Evolutionary conservation across 2,888 invertebrate species (phyloP), one percentile per base, ranked within the genome.

Genomic region (Gymnocheta viridis): DNA sequence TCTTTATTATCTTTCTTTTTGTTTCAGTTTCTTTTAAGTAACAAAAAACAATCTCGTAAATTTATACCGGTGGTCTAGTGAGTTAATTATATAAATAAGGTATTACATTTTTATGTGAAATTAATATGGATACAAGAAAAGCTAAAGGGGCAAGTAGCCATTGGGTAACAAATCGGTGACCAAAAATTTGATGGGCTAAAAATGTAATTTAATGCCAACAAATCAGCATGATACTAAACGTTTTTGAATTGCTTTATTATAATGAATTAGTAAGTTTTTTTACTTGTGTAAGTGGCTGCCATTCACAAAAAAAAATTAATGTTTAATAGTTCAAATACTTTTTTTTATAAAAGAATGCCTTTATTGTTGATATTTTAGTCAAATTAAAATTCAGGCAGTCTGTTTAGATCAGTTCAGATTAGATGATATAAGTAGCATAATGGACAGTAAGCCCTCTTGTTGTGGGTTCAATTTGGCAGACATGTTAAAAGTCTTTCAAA

Each of bases 31-130:
- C 19, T 41, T 62, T 5, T 67, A 2, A 22, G 14, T 2, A 17
- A 35, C 5, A 60, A 27, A 19, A 64, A 54, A 51, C n/a, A 29
- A 10, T 32, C 17, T 72, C 0, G 14, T n/a, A 44, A 32, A 7
- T 38, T 60, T 54, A 56, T 56, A 38, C 49, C 17, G 77, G 60
- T 78, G 69, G 77, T 78, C 77, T 19, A 41, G 5, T 69, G 60
- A 32, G 38, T 69, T n/a, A 67, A 24, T 14, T 35, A 7, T 19
- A 67, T 19, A 58, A 60, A 38, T 22, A 12, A 22, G 41, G 22
- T 32, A 47, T 76, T 35, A 49, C 35, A 24, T 44, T 12, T 66
- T 29, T 54, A 32, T 17, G 22, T 22, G 41, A 60, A 69, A 38
- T 32, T 51, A 29, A 78, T 78, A 41, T 64, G 22, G 38, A 3